These are phyloP conservation scores for Seriola quinqueradiata DNA, from an alignment of 2,113 vertebrate species.

Conservation along the genomic window DNA sequence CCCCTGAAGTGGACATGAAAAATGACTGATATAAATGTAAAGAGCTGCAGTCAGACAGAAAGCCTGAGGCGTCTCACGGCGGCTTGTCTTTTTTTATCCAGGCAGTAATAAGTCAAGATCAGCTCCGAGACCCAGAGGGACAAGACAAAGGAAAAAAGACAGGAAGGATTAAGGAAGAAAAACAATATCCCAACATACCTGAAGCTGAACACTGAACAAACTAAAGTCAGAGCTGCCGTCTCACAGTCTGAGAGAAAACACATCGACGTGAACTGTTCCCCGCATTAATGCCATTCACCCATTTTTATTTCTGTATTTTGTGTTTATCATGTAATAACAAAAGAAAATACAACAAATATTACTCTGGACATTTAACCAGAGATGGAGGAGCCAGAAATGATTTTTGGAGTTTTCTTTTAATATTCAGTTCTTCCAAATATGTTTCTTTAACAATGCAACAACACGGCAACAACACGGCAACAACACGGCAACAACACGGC, in stretches of 20 bases:
- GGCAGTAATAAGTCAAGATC: constrained; percentile 13
- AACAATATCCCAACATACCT: constrained; percentile 20
- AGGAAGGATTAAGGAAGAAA: constrained; percentile 29
- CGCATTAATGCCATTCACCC: no score
- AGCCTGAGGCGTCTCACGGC: background rate
- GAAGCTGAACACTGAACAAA: background rate
- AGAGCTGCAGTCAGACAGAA: constrained; percentile 2
- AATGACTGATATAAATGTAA: background rate
- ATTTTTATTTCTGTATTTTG: background rate
- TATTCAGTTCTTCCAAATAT: background rate
- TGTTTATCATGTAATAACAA: background rate
- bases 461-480: background rate
- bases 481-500: background rate
- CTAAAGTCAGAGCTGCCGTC: background rate
- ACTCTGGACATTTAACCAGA: background rate
- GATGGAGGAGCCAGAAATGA: background rate
- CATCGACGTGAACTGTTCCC: background rate
- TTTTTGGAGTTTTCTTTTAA: constrained; percentile 5
- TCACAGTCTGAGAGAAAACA: background rate
- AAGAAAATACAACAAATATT: no score
- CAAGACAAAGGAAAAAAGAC: background rate
- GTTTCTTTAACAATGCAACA: background rate
- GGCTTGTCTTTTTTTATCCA: constrained; percentile 1
- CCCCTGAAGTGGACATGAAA: background rate
- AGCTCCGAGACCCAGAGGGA: background rate